Percentiles rank a stretch among this genome's conserved stretches.
These are phyloP conservation scores for Melanchra persicariae DNA, from an alignment of 2,888 invertebrate genomes.

Conservation along the genomic window DNA sequence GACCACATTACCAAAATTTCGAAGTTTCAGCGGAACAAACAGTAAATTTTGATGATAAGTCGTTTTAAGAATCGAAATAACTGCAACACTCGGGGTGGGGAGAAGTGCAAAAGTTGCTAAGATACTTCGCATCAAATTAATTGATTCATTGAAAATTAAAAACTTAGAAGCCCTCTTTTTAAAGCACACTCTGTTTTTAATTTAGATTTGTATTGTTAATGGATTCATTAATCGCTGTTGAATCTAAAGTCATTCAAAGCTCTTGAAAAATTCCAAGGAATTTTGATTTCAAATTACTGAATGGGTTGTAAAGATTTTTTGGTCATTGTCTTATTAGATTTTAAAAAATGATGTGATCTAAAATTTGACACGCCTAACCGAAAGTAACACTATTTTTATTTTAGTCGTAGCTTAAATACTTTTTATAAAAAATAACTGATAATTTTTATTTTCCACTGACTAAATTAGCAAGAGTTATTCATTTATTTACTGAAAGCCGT, in stretches of 20 bases:
- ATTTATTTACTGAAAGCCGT: too few species aligned
- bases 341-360: neutral
- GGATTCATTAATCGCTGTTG: constrained; percentile 20
- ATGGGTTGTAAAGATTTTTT: neutral
- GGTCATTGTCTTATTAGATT: neutral
- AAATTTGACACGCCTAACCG: too few species aligned
- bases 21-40: constrained; percentile 80
- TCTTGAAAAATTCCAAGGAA: constrained; percentile 4
- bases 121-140: constrained; percentile 61
- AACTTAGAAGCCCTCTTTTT: constrained; percentile 43
- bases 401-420: too few species aligned
- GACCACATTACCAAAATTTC: constrained; percentile 60
- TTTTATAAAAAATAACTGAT: too few species aligned
- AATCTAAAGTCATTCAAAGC: neutral
- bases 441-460: too few species aligned
- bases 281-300: neutral
- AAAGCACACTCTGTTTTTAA: constrained; percentile 29
- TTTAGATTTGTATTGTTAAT: constrained; percentile 37
- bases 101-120: constrained; percentile 71
- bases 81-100: constrained; percentile 72
- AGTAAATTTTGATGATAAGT: constrained; percentile 85
- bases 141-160: constrained; percentile 65
- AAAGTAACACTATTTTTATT: too few species aligned
- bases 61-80: constrained; percentile 84
- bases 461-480: too few species aligned